Evolutionary conservation across 2,113 vertebrate genomes (phyloP).

Genomic region (Ornithorhynchus anatinus): DNA sequence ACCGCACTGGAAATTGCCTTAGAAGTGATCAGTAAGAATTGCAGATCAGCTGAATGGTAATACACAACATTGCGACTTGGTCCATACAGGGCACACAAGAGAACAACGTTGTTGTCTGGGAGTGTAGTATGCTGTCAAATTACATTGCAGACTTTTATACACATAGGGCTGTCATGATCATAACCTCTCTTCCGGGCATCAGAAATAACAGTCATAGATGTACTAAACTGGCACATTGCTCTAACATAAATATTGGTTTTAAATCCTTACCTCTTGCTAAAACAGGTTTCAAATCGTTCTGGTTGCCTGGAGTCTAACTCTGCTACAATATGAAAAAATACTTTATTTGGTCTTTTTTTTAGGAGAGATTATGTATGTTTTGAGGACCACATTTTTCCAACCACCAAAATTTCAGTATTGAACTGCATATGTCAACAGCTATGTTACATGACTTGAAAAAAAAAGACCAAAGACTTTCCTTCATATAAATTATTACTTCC

Average conservation of each 20-base stretch:
- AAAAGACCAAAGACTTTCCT: background rate
- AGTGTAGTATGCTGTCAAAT: background rate
- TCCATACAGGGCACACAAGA: background rate
- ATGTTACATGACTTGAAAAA: background rate
- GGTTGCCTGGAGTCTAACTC: background rate
- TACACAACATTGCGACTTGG: background rate
- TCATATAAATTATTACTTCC: background rate
- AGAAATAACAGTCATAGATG: background rate
- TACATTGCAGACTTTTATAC: background rate
- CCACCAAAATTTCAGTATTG: accelerated
- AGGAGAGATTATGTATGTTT: background rate
- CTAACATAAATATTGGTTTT: background rate
- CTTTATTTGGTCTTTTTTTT: background rate
- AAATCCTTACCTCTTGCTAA: slow-evolving; percentile 11
- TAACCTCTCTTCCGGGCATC: background rate
- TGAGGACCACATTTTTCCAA: background rate
- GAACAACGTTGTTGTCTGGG: background rate
- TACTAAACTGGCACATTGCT: slow-evolving; percentile 21
- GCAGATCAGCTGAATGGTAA: background rate
- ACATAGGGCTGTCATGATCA: slow-evolving; percentile 15
- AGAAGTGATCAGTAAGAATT: background rate
- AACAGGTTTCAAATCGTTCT: background rate
- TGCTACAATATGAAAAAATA: background rate
- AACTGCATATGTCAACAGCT: background rate
- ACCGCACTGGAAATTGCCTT: background rate